phyloP scores from a whole-genome alignment of 1,140 invertebrate genomes.

The Parapsyche elsis region DNA sequence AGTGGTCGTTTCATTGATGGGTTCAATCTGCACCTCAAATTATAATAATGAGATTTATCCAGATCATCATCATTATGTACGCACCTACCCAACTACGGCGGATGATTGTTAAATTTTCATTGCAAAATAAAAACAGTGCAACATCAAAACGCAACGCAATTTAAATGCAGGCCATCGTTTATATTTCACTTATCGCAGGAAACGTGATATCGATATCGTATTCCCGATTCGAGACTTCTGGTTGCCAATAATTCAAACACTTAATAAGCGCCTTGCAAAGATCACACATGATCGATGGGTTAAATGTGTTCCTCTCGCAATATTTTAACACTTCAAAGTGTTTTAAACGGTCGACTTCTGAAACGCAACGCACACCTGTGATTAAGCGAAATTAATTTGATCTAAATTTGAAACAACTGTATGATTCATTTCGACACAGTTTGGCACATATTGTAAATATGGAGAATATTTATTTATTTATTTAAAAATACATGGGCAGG shows the following conservation, averaged over 20 bases:
- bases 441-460: too few relatives aligned
- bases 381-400: background rate
- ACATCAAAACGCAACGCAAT: background rate
- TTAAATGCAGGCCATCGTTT: background rate
- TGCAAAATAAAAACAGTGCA: background rate
- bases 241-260: conserved; percentile 43
- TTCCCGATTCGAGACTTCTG: conserved; percentile 27
- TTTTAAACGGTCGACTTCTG: conserved; percentile 8
- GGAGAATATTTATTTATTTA: too few relatives aligned
- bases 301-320: conserved; percentile 9
- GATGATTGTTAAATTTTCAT: too few relatives aligned
- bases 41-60: too few relatives aligned
- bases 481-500: too few relatives aligned
- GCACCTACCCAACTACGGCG: too few relatives aligned
- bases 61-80: too few relatives aligned
- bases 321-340: conserved; percentile 30
- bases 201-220: conserved; percentile 19
- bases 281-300: conserved; percentile 51
- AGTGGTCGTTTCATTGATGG: too few relatives aligned
- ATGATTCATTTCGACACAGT: too few relatives aligned
- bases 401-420: too few relatives aligned
- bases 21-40: too few relatives aligned
- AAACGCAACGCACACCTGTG: background rate
- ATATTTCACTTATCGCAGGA: conserved; percentile 44
- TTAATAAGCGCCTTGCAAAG: conserved; percentile 44